Evolutionary conservation across 2,113 vertebrate species (phyloP).

Genomic region (Bubo blakistoni): DNA sequence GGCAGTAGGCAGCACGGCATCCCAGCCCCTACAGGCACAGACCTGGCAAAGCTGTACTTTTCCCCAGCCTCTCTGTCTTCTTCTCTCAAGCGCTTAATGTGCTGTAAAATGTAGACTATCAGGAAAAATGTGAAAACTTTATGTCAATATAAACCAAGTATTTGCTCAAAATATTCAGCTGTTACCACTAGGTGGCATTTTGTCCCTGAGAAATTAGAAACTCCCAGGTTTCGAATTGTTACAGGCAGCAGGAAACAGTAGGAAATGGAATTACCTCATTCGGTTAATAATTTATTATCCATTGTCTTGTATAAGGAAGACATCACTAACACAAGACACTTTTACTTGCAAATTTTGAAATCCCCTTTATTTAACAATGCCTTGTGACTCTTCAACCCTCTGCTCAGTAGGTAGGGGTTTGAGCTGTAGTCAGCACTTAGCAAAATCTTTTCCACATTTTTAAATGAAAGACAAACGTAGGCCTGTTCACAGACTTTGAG

Average conservation of each 20-base stretch:
- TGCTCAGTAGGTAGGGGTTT: neutral
- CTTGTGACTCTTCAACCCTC: neutral
- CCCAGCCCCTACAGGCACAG: fast-evolving
- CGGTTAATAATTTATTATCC: neutral
- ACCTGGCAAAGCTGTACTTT: neutral
- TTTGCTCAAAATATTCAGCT: neutral
- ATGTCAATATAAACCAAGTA: neutral
- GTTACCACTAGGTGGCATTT: slow-evolving; percentile 70
- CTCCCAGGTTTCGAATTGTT: neutral
- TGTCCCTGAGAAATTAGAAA: slow-evolving; percentile 18
- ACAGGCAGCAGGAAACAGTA: neutral
- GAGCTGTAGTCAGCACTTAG: neutral
- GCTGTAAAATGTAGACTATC: neutral
- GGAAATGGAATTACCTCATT: slow-evolving; percentile 23
- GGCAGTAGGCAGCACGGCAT: fast-evolving
- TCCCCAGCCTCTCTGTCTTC: neutral
- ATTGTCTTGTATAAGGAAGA: slow-evolving; percentile 6
- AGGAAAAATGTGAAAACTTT: neutral
- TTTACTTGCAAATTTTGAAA: neutral
- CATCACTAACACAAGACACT: neutral
- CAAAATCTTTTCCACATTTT: neutral
- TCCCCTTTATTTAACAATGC: neutral
- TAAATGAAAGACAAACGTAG: slow-evolving; percentile 5
- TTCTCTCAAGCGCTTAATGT: neutral
- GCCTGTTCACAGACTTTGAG: neutral